A percentile compares a stretch with the other conserved stretches of the same genome.
Conservation (phyloP, 2,888 invertebrate species). For the Globia sparganii region DNA sequence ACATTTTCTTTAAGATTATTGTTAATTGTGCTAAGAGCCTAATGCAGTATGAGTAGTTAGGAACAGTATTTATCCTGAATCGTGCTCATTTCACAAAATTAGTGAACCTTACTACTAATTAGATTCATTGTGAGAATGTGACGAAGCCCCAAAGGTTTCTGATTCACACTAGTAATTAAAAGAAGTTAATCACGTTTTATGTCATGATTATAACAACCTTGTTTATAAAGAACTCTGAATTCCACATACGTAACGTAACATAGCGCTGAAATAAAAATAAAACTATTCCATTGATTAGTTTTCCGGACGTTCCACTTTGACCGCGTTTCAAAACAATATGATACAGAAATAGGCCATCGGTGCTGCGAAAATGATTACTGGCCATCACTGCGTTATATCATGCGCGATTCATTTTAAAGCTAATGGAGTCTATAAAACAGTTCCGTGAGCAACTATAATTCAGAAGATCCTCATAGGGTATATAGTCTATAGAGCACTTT, state of each 20-base stretch:
- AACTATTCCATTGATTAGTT: conserved; percentile 61
- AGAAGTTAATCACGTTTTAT: conserved; percentile 22
- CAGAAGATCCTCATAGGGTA: neutral
- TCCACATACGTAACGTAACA: conserved; percentile 5
- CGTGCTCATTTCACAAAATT: conserved; percentile 1
- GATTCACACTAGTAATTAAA: conserved; percentile 32
- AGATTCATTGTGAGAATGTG: conserved; percentile 32
- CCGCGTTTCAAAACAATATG: conserved; percentile 62
- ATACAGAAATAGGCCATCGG: conserved; percentile 50
- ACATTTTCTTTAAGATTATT: neutral
- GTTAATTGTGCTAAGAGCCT: neutral
- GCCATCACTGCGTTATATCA: conserved; percentile 26
- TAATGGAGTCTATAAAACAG: neutral
- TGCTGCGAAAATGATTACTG: conserved; percentile 59
- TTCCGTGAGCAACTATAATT: neutral
- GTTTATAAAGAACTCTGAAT: conserved; percentile 22
- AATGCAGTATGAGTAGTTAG: neutral
- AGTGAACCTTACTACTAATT: conserved; percentile 38
- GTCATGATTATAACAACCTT: conserved; percentile 14
- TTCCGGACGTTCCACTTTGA: conserved; percentile 62
- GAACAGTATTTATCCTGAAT: neutral
- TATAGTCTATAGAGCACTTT: neutral
- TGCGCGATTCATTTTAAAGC: conserved; percentile 40
- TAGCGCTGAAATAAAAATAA: conserved; percentile 45
- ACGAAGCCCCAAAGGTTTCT: conserved; percentile 31